phyloP scores from a whole-genome alignment of 2,797 vertebrate species.

The Micromesistius poutassou region DNA sequence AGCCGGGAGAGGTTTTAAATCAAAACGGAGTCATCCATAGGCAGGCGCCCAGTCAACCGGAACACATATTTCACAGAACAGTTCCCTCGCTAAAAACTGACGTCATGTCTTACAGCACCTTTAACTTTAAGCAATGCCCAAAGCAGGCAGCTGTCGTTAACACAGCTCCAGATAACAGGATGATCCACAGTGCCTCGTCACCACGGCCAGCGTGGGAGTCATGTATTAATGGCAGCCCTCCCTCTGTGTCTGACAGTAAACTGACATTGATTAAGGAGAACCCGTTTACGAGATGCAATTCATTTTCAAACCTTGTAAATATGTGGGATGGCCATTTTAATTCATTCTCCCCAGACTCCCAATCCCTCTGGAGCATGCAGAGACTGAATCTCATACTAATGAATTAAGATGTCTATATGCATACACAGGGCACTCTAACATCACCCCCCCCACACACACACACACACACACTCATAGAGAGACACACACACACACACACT shows the following conservation, averaged over 20 bases:
- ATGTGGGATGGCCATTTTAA: conserved; percentile 28
- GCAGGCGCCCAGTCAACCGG: background rate
- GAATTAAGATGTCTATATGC: conserved; percentile 27
- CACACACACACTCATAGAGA: background rate
- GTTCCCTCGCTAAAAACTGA: background rate
- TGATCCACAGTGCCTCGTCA: background rate
- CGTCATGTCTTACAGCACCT: background rate
- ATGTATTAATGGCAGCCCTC: background rate
- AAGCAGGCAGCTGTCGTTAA: background rate
- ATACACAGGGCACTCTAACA: background rate
- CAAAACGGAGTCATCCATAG: background rate
- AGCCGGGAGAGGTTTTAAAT: background rate
- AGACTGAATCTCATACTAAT: conserved; percentile 50
- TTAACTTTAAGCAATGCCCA: background rate
- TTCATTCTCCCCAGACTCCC: conserved; percentile 19
- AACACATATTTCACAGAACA: background rate
- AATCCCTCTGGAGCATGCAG: background rate
- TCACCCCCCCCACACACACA: background rate
- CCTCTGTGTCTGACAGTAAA: conserved; percentile 23
- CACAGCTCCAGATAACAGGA: background rate
- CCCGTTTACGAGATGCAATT: conserved; percentile 35
- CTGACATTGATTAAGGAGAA: conserved; percentile 43
- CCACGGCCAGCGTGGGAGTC: background rate
- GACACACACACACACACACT: conserved; percentile 32
- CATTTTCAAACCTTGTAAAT: conserved; percentile 45